Conservation (phyloP, 1,140 invertebrate genomes). For the Atta colombica region DNA sequence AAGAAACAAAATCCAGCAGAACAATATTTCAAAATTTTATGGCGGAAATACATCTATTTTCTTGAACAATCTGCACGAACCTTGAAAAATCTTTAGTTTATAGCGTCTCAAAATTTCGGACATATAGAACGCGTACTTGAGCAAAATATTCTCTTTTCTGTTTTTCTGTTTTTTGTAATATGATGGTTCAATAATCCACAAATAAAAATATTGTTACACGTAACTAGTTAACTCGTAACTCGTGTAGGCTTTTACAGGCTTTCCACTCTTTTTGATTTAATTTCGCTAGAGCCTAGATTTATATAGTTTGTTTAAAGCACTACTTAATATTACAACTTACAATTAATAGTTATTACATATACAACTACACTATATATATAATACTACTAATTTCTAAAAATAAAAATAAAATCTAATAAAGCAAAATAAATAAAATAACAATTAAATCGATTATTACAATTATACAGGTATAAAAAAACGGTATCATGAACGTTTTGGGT, state of each 20-base stretch:
- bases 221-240: too few species aligned
- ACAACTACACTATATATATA: too few species aligned
- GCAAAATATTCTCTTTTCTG: neutral
- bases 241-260: too few species aligned
- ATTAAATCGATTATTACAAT: neutral
- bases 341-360: too few species aligned
- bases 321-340: too few species aligned
- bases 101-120: neutral
- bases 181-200: neutral
- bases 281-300: too few species aligned
- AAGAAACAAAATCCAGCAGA: conserved; percentile 1
- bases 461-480: neutral
- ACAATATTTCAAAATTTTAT: conserved; percentile 29
- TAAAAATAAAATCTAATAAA: neutral
- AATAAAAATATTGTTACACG: too few species aligned
- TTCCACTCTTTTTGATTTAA: too few species aligned
- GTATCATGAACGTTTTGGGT: neutral
- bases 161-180: too few species aligned
- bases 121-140: neutral
- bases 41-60: neutral
- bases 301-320: too few species aligned
- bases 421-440: neutral
- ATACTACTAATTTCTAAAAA: neutral
- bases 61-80: neutral
- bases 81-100: neutral